Evolutionary conservation across 1,140 invertebrate genomes (phyloP).

Genomic region (Ceratosolen solmsi): DNA sequence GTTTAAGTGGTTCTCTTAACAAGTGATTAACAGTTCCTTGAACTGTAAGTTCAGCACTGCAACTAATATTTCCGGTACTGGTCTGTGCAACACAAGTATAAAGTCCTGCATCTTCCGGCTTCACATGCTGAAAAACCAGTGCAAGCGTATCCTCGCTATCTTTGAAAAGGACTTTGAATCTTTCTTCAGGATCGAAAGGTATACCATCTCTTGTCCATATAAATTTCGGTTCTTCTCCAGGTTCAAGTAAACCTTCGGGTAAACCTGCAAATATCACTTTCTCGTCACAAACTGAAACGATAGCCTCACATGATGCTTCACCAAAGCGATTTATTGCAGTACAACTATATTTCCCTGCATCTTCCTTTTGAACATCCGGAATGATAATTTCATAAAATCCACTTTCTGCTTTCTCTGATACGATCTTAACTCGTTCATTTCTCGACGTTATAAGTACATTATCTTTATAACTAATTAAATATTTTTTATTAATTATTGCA

Average conservation of each 20-base stretch:
- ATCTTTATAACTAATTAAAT: conserved; percentile 84
- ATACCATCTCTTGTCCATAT: conserved; percentile 93
- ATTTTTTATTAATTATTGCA: neutral
- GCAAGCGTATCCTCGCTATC: conserved; percentile 94
- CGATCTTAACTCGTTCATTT: conserved; percentile 82
- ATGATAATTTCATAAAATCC: conserved; percentile 95
- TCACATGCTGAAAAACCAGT: conserved; percentile 94
- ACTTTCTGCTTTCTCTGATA: conserved; percentile 83
- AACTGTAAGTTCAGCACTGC: conserved; percentile 93
- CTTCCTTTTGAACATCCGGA: conserved; percentile 82
- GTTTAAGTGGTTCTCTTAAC: conserved; percentile 86
- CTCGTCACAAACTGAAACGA: conserved; percentile 87
- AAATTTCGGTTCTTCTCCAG: conserved; percentile 87
- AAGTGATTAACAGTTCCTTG: conserved; percentile 89
- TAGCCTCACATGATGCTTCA: conserved; percentile 82
- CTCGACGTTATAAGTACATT: conserved; percentile 80
- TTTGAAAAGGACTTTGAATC: conserved; percentile 93
- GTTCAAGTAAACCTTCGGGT: conserved; percentile 78
- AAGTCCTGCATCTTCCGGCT: conserved; percentile 92
- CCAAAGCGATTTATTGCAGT: conserved; percentile 90
- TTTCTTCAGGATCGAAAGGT: conserved; percentile 91
- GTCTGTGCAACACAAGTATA: conserved; percentile 97
- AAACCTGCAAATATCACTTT: conserved; percentile 86
- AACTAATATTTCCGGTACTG: conserved; percentile 91
- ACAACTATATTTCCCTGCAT: conserved; percentile 92